A percentile compares a stretch with the other conserved stretches of the same genome.
phyloP scores from a whole-genome alignment of 2,113 vertebrate species.

The Scopus umbretta region DNA sequence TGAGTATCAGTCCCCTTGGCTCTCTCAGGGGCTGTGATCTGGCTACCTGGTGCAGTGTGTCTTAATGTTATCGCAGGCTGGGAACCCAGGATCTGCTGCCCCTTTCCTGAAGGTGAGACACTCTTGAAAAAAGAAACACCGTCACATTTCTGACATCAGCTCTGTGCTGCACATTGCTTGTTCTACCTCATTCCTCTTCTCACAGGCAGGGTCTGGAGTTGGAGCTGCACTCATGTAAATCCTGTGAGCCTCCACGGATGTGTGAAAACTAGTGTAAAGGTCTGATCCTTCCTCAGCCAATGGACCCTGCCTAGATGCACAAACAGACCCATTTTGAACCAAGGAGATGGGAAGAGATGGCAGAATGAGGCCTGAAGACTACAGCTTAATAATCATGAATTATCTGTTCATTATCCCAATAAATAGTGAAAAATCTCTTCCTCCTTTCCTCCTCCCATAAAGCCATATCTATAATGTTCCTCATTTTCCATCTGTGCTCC shows the following conservation, averaged over 20 bases:
- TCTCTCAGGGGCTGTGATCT: background rate
- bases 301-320: background rate
- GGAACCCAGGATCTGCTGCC: background rate
- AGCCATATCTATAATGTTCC: slow-evolving; percentile 8
- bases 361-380: background rate
- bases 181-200: background rate
- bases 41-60: background rate
- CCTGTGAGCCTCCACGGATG: background rate
- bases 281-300: background rate
- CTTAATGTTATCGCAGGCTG: background rate
- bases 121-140: background rate
- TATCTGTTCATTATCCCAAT: slow-evolving; percentile 55
- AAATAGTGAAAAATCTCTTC: slow-evolving; percentile 54
- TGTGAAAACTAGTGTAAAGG: background rate
- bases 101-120: background rate
- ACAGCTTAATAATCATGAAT: slow-evolving; percentile 48
- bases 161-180: background rate
- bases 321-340: background rate
- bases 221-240: background rate
- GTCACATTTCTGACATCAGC: background rate
- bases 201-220: background rate
- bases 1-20: background rate
- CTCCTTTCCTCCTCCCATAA: slow-evolving; percentile 37
- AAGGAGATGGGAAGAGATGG: background rate
- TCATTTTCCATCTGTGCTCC: slow-evolving; percentile 50